Evolutionary conservation across 1,140 invertebrate genomes (phyloP).

Genomic region (Temnothorax curvispinosus): DNA sequence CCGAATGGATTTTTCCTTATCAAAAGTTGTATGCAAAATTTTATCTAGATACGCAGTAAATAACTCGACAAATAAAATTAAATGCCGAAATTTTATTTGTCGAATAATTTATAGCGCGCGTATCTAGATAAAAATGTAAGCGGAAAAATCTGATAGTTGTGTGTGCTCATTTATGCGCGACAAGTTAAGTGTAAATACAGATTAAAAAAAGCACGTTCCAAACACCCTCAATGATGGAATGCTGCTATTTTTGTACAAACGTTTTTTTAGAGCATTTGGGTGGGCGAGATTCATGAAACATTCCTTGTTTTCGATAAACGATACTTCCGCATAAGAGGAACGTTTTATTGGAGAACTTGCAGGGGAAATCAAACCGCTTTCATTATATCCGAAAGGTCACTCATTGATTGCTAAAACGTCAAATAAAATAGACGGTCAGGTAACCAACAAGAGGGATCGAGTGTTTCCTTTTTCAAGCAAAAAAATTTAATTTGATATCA

Average conservation of each 20-base stretch:
- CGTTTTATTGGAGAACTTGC: conserved; percentile 53
- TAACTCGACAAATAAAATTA: background rate
- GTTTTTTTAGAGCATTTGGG: conserved; percentile 18
- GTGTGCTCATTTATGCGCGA: background rate
- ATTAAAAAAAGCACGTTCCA: background rate
- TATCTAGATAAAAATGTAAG: background rate
- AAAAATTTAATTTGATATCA: conserved; percentile 50
- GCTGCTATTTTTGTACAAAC: conserved; percentile 6
- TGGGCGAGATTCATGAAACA: conserved; percentile 38
- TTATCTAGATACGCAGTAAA: too few species aligned
- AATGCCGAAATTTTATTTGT: background rate
- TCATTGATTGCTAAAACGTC: conserved; percentile 51
- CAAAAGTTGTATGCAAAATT: background rate
- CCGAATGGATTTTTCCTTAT: background rate
- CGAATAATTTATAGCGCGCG: background rate
- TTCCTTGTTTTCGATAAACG: conserved; percentile 52
- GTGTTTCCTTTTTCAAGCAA: conserved; percentile 12
- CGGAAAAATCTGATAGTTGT: background rate
- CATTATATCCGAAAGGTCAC: conserved; percentile 47
- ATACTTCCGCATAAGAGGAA: conserved; percentile 46
- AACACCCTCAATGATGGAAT: conserved; percentile 1
- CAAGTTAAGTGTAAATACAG: background rate
- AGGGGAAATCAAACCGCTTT: conserved; percentile 28
- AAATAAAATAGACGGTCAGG: conserved; percentile 29
- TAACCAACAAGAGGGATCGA: conserved; percentile 31